These are phyloP conservation scores for Onychomys leucogaster DNA, from an alignment of 2,797 vertebrate species.

Conservation along the genomic window DNA sequence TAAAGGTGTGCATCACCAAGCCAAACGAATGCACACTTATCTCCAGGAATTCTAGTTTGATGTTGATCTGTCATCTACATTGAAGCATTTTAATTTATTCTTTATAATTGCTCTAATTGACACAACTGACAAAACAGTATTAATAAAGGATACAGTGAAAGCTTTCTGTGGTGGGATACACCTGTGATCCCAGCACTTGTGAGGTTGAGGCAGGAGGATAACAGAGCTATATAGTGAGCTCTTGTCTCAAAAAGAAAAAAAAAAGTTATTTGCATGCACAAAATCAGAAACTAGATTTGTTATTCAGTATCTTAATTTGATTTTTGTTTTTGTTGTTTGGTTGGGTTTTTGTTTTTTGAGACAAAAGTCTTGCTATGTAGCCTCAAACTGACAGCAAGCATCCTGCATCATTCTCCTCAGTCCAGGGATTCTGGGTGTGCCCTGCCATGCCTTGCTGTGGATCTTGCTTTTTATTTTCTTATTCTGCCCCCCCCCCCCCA, in stretches of 20 bases:
- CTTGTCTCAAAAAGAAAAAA: background rate
- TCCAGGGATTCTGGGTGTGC: background rate
- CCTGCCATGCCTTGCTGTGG: background rate
- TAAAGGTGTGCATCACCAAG: background rate
- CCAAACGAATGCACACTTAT: background rate
- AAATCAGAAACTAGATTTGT: background rate
- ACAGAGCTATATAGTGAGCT: background rate
- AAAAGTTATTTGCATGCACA: background rate
- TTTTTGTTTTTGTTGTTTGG: background rate
- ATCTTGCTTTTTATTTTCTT: background rate
- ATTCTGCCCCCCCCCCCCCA: fast-evolving
- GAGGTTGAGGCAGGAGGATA: background rate
- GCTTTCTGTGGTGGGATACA: background rate
- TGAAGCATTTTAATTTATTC: background rate
- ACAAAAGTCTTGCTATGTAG: background rate
- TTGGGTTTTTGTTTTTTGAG: background rate
- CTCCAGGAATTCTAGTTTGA: background rate
- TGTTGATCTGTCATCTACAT: background rate
- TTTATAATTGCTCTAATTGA: background rate
- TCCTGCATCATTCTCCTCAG: background rate
- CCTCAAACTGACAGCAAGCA: background rate
- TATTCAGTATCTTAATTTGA: background rate
- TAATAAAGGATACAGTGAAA: background rate
- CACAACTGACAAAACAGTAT: background rate
- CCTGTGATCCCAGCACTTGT: background rate